These are phyloP conservation scores for Mormyrus lacerda DNA, from an alignment of 2,113 vertebrate genomes.

Conservation along the genomic window DNA sequence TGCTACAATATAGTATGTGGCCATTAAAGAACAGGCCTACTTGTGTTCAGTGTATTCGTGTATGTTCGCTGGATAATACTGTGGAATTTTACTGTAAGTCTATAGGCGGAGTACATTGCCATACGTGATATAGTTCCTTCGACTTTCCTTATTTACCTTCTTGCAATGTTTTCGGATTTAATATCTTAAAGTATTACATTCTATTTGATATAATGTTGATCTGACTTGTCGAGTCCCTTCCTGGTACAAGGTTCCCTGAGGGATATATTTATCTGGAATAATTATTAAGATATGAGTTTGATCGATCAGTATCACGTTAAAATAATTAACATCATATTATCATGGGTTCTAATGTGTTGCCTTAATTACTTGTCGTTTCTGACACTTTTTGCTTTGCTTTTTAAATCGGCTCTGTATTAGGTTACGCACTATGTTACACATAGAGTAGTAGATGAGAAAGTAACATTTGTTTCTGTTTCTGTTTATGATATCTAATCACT, in stretches of 20 bases:
- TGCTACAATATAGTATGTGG: neutral
- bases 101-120: neutral
- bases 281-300: neutral
- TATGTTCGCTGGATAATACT: neutral
- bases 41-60: neutral
- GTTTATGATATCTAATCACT: neutral
- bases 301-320: neutral
- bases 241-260: neutral
- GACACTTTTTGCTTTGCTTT: neutral
- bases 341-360: neutral
- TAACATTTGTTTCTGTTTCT: neutral
- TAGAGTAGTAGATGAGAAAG: neutral
- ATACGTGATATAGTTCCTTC: neutral
- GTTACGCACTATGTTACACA: neutral
- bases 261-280: neutral
- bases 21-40: constrained; percentile 1
- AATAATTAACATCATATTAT: neutral
- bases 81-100: neutral
- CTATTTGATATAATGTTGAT: neutral
- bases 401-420: neutral
- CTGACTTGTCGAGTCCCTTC: neutral
- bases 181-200: neutral
- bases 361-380: neutral
- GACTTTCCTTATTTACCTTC: neutral
- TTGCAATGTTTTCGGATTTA: neutral